phyloP scores from a whole-genome alignment of 2,797 vertebrate species.

The Glossophaga mutica region DNA sequence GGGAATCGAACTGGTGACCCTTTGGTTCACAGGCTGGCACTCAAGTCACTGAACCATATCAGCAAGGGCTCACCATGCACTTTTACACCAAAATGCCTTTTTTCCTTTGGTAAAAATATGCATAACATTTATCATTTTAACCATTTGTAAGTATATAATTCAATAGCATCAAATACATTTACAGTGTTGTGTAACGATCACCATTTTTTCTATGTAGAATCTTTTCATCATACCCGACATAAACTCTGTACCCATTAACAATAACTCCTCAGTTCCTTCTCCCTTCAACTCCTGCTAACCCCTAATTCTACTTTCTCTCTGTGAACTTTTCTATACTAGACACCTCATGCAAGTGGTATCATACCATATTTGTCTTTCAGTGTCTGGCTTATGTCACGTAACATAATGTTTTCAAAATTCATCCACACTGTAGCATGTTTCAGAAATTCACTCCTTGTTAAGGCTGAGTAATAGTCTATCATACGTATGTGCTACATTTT shows the following conservation, averaged over 20 bases:
- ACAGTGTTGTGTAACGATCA: neutral
- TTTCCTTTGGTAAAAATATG: neutral
- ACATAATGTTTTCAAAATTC: neutral
- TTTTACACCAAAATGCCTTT: neutral
- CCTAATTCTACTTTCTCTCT: neutral
- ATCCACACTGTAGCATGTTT: neutral
- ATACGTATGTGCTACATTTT: neutral
- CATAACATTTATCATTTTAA: neutral
- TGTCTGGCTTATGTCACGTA: neutral
- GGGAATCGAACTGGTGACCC: no score
- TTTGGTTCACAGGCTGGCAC: no score
- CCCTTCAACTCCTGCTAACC: neutral
- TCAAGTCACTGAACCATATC: no score
- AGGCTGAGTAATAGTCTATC: neutral
- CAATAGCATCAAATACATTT: neutral
- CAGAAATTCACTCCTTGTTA: neutral
- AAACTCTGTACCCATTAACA: neutral
- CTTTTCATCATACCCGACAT: neutral
- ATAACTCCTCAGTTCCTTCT: neutral
- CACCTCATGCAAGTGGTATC: neutral
- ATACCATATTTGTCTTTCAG: neutral
- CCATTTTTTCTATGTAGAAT: neutral
- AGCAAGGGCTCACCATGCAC: neutral
- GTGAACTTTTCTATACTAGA: neutral
- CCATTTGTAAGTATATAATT: neutral